Evolutionary conservation across 2,888 invertebrate genomes (phyloP).

Genomic region (Chrysomela aeneicollis): DNA sequence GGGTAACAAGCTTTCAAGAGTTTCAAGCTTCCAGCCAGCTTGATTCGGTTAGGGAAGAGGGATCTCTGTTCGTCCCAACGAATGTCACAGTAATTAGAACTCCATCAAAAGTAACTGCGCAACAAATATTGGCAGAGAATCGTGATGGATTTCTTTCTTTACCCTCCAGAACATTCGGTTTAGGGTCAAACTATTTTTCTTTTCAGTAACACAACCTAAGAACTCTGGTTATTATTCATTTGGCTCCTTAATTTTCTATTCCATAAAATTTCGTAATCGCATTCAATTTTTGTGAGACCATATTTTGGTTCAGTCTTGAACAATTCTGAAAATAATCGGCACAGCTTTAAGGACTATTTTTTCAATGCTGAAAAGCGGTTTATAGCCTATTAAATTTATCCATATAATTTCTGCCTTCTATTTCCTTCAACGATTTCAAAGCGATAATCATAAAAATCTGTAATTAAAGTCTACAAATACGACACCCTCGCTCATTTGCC

Average conservation of each 20-base stretch:
- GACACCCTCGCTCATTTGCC: background rate
- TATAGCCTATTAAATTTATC: background rate
- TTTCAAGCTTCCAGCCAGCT: slow-evolving; percentile 44
- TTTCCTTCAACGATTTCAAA: background rate
- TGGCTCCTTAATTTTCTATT: too few relatives aligned
- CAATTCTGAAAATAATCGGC: background rate
- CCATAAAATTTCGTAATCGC: too few relatives aligned
- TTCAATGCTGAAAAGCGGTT: background rate
- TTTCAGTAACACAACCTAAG: too few relatives aligned
- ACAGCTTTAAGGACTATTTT: background rate
- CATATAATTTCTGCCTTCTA: background rate
- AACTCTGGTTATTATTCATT: too few relatives aligned
- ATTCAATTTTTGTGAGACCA: too few relatives aligned
- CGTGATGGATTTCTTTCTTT: too few relatives aligned
- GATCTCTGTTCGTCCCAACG: background rate
- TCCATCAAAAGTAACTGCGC: background rate
- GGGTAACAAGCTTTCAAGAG: slow-evolving; percentile 44
- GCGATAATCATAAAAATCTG: slow-evolving; percentile 4
- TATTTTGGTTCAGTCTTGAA: background rate
- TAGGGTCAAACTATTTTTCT: too few relatives aligned
- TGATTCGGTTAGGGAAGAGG: slow-evolving; percentile 37
- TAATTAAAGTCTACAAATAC: background rate
- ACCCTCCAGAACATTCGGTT: too few relatives aligned
- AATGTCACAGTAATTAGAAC: background rate
- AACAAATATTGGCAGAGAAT: too few relatives aligned